Evolutionary conservation across 1,140 invertebrate genomes (phyloP), one percentile per base, ranked within the genome.

Genomic region (Drosophila burlai): DNA sequence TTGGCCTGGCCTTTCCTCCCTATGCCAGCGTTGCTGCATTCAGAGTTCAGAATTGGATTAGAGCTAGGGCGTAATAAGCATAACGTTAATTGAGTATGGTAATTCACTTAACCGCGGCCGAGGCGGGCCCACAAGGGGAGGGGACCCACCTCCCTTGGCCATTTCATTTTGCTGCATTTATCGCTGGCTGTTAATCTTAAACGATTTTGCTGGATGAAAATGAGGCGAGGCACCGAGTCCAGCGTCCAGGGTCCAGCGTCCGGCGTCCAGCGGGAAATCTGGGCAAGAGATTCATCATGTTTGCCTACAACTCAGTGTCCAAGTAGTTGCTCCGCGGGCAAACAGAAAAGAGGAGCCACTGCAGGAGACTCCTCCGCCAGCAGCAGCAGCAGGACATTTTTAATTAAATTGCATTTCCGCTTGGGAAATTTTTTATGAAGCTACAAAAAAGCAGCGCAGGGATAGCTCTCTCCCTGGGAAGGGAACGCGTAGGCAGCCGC

Each of bases 381-480:
- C 81, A 76, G 69, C 73, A 50, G 26, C 47, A 29, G 83, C 84
- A 87, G 83, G 84, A 89, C 84, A 89, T 89, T 89, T 89, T 89
- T 89, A 89, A 89, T 89, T 89, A 89, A 89, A 89, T 89, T 89
- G 84, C 84, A 89, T 89, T 89, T 89, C 84, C 84, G 84, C 84
- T 90, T 90, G 85, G 84, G 85, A 89, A 89, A 89, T 89, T 89
- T 89, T 89, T 89, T 89, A 89, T 89, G 84, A 90, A 89, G 85
- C 75, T 82, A 86, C 83, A 85, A 82, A 85, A 82, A 85, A 84
- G 58, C 46, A 43, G 72, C 43, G 10, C 16, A 16, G 49, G 49
- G 49, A 52, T n/a, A 52, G n/a, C 8, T 26, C 45, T 29, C 47
- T 49, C 8, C 24, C 47, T 29, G 47, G 24, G 8, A 6, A 15